phyloP scores from a whole-genome alignment of 2,113 vertebrate species.

The Ploceus nigricollis region DNA sequence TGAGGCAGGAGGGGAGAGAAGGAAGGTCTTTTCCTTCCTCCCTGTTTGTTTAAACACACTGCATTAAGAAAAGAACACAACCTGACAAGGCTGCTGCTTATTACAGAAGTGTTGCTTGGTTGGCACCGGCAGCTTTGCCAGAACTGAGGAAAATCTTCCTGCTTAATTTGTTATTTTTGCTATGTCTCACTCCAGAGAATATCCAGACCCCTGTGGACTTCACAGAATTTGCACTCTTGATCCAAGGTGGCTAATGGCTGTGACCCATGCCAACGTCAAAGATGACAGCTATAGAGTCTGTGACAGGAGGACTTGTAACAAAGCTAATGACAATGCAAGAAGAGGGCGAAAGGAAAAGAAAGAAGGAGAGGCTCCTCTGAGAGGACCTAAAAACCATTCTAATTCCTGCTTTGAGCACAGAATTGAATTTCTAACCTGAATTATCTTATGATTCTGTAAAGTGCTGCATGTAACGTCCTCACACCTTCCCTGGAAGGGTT shows the following conservation, averaged over 20 bases:
- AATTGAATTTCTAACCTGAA: not conserved
- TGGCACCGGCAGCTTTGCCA: not conserved
- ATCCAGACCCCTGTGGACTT: not conserved
- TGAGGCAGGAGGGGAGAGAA: not conserved
- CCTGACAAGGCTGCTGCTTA: not conserved
- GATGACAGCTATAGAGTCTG: not conserved
- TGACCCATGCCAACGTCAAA: not conserved
- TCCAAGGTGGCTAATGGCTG: not conserved
- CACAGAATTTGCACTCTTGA: not conserved
- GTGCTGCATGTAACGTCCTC: rapidly evolving
- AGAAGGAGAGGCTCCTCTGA: not conserved
- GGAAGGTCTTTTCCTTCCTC: not conserved
- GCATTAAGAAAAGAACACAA: not conserved
- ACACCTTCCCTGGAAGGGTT: not conserved
- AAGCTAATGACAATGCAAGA: not conserved
- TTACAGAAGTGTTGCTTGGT: not conserved
- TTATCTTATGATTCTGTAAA: not conserved
- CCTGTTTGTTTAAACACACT: not conserved
- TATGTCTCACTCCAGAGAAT: not conserved
- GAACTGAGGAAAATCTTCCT: not conserved
- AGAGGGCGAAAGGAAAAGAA: not conserved
- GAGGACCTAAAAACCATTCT: not conserved
- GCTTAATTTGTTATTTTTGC: not conserved
- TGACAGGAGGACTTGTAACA: not conserved
- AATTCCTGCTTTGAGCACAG: not conserved